Conservation (phyloP, 2,888 invertebrate species). For the Orthosia cruda region DNA sequence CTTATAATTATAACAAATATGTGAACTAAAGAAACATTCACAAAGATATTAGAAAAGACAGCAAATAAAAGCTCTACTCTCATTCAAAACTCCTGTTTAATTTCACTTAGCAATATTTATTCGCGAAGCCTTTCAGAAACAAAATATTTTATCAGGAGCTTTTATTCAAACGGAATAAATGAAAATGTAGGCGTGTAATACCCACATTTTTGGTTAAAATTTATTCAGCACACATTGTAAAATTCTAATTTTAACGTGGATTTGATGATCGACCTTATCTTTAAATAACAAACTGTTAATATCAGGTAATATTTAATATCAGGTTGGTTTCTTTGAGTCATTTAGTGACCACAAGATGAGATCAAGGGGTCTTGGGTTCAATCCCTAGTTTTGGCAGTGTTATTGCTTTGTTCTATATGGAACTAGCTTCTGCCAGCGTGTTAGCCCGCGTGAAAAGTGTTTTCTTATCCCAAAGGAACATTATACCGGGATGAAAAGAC, state of each 20-base stretch:
- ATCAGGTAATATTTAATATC: background rate
- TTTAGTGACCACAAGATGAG: too few species aligned
- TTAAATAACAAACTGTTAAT: background rate
- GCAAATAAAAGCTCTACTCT: slow-evolving; percentile 5
- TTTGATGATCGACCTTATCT: background rate
- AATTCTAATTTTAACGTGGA: background rate
- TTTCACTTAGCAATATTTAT: slow-evolving; percentile 43
- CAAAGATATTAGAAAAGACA: background rate
- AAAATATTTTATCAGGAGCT: slow-evolving; percentile 47
- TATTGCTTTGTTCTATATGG: too few species aligned
- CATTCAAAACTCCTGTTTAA: slow-evolving; percentile 35
- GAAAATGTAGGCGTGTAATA: slow-evolving; percentile 2
- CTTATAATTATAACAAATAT: background rate
- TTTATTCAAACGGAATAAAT: slow-evolving; percentile 9
- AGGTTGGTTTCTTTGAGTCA: background rate
- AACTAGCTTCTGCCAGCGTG: too few species aligned
- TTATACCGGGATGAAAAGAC: too few species aligned
- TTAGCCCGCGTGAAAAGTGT: too few species aligned
- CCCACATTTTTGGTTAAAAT: background rate
- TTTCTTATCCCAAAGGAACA: too few species aligned
- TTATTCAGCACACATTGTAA: slow-evolving; percentile 4
- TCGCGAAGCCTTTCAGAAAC: slow-evolving; percentile 18
- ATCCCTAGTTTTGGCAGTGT: too few species aligned
- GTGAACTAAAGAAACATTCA: background rate
- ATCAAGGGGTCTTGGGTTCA: too few species aligned